Conservation (phyloP, 1,140 invertebrate genomes). For the Penaeus vannamei region DNA sequence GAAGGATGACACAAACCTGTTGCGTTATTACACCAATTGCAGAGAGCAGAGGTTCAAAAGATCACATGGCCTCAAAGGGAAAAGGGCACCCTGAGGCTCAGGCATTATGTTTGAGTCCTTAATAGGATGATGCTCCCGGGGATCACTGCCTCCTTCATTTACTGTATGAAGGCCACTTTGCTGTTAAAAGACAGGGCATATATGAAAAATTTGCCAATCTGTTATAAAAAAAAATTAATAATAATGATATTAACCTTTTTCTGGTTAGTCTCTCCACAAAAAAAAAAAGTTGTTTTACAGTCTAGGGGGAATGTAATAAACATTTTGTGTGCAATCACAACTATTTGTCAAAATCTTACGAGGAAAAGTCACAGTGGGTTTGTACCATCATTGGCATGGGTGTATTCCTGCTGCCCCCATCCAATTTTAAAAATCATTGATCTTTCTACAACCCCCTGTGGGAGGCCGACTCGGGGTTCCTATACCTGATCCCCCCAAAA, state of each 20-base stretch:
- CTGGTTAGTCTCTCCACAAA: too few relatives aligned
- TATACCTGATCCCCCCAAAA: constrained; percentile 48
- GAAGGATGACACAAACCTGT: constrained; percentile 72
- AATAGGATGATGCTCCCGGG: constrained; percentile 27
- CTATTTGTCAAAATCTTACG: not conserved
- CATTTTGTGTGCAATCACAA: too few relatives aligned
- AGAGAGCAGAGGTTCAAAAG: constrained; percentile 88
- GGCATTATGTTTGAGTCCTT: constrained; percentile 24
- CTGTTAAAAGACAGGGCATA: not conserved
- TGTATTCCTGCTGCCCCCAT: constrained; percentile 56
- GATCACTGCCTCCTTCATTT: constrained; percentile 49
- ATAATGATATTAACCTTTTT: too few relatives aligned
- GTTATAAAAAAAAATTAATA: too few relatives aligned
- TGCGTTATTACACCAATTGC: constrained; percentile 89
- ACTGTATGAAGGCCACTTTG: constrained; percentile 25
- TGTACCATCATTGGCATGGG: constrained; percentile 41
- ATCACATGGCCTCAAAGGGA: constrained; percentile 95
- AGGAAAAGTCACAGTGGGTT: constrained; percentile 52
- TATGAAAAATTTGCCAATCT: not conserved
- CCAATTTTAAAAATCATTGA: constrained; percentile 65
- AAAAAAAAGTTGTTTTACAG: too few relatives aligned
- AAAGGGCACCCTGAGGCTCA: constrained; percentile 74
- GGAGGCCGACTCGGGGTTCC: constrained; percentile 42
- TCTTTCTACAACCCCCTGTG: constrained; percentile 48
- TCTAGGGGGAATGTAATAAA: too few relatives aligned